These are phyloP conservation scores for Psettodes erumei DNA, from an alignment of 2,113 vertebrate species.

Conservation along the genomic window DNA sequence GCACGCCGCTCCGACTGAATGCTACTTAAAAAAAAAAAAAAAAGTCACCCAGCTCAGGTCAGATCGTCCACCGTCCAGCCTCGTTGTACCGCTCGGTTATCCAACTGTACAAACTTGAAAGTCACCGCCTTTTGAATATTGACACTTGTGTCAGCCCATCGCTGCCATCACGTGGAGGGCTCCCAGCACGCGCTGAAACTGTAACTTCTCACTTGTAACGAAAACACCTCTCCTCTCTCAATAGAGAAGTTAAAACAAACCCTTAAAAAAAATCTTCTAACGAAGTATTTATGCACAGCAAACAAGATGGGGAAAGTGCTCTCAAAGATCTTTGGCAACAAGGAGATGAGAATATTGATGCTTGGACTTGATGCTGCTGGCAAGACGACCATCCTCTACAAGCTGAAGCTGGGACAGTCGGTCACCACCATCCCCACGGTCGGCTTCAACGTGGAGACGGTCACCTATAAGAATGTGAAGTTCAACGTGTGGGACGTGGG, in stretches of 20 bases:
- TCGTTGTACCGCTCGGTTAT: slow-evolving; percentile 13
- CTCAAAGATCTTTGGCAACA: slow-evolving; percentile 99
- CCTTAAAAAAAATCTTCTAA: slow-evolving; percentile 7
- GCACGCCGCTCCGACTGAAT: slow-evolving; percentile 26
- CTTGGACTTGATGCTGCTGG: slow-evolving; percentile 97
- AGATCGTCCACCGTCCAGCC: slow-evolving; percentile 17
- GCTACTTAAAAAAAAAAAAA: no score
- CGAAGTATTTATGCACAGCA: slow-evolving; percentile 81
- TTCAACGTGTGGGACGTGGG: slow-evolving; percentile 99
- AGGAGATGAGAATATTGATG: slow-evolving; percentile 99
- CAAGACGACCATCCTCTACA: slow-evolving; percentile 98
- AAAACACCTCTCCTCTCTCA: slow-evolving; percentile 12
- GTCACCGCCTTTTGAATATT: slow-evolving; percentile 41
- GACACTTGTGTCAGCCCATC: slow-evolving; percentile 53
- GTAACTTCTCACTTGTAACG: slow-evolving; percentile 14
- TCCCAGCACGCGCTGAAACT: slow-evolving; percentile 30
- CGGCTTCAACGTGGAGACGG: slow-evolving; percentile 98
- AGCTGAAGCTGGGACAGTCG: slow-evolving; percentile 98
- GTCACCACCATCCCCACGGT: slow-evolving; percentile 99
- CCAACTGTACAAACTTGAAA: slow-evolving; percentile 46
- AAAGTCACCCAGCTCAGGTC: slow-evolving; percentile 54
- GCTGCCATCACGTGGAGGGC: slow-evolving; percentile 64
- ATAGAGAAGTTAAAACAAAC: slow-evolving; percentile 23
- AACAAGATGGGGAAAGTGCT: slow-evolving; percentile 97
- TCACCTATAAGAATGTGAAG: slow-evolving; percentile 98